phyloP scores from a whole-genome alignment of 2,888 invertebrate genomes.

The Tetranychus truncatus region DNA sequence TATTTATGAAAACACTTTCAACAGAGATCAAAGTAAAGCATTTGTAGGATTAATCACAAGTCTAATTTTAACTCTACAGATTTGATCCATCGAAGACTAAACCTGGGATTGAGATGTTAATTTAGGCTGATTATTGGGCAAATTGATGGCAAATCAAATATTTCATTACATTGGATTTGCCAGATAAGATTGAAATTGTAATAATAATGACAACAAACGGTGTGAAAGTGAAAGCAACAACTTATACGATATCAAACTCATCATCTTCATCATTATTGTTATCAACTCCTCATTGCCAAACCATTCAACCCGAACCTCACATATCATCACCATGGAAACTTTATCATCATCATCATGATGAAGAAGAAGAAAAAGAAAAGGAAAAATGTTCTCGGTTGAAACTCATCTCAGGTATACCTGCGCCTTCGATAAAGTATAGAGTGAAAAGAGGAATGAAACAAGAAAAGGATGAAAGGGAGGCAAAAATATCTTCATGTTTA shows the following conservation, averaged over 20 bases:
- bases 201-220: not conserved
- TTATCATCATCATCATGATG: not conserved
- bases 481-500: not conserved
- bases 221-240: not conserved
- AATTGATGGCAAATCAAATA: too few relatives aligned
- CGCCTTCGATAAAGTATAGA: not conserved
- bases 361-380: not conserved
- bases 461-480: not conserved
- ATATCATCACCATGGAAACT: slow-evolving; percentile 5
- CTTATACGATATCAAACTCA: not conserved
- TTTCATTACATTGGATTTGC: not conserved
- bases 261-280: not conserved
- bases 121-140: too few relatives aligned
- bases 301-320: not conserved
- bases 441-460: not conserved
- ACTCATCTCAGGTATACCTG: slow-evolving; percentile 1
- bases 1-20: too few relatives aligned
- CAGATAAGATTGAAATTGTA: not conserved
- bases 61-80: too few relatives aligned
- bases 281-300: not conserved
- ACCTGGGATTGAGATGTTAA: too few relatives aligned
- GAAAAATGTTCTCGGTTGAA: not conserved
- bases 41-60: too few relatives aligned
- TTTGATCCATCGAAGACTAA: too few relatives aligned
- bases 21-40: too few relatives aligned